phyloP scores from a whole-genome alignment of 2,888 invertebrate genomes.

The Plagiodera versicolora region DNA sequence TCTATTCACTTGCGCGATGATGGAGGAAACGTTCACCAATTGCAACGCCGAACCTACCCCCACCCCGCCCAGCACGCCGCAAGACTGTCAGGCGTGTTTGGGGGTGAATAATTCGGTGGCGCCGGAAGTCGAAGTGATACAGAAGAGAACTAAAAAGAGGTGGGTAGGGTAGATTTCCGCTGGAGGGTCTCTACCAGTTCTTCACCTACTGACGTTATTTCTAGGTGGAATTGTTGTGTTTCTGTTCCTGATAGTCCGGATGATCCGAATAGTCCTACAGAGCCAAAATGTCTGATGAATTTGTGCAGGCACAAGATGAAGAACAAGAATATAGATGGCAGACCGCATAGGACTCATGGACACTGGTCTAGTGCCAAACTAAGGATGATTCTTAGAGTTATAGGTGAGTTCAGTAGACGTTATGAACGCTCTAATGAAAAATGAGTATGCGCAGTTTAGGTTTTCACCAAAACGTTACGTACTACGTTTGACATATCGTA shows the following conservation, averaged over 20 bases:
- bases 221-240: constrained; percentile 62
- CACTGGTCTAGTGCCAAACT: constrained; percentile 55
- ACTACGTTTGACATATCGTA: too few relatives aligned
- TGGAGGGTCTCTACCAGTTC: neutral
- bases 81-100: constrained; percentile 51
- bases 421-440: too few relatives aligned
- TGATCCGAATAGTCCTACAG: constrained; percentile 57
- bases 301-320: constrained; percentile 50
- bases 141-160: constrained; percentile 54
- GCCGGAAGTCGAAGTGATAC: constrained; percentile 36
- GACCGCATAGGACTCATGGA: constrained; percentile 47
- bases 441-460: too few relatives aligned
- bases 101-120: constrained; percentile 44
- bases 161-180: neutral
- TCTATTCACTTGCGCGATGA: constrained; percentile 56
- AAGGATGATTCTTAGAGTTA: constrained; percentile 51
- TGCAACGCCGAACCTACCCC: constrained; percentile 53
- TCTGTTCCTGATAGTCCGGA: constrained; percentile 64
- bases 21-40: constrained; percentile 55
- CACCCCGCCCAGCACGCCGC: constrained; percentile 54
- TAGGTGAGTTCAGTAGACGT: constrained; percentile 37
- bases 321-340: constrained; percentile 43
- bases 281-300: constrained; percentile 51
- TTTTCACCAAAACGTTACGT: too few relatives aligned
- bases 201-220: too few relatives aligned